Conservation (phyloP, 2,888 invertebrate species). For the Salpingus planirostris region DNA sequence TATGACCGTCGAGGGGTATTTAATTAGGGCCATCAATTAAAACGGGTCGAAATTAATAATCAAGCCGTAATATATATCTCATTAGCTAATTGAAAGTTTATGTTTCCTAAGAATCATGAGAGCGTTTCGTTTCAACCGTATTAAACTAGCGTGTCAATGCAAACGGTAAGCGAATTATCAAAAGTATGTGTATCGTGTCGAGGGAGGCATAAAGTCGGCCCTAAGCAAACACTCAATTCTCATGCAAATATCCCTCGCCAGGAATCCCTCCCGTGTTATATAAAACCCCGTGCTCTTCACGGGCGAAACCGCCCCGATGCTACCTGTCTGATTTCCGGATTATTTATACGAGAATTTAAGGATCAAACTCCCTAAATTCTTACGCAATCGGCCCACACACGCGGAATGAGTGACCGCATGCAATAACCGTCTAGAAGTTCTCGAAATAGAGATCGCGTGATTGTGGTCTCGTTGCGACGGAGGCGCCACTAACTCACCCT, state of each 20-base stretch:
- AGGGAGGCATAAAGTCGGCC: slow-evolving; percentile 14
- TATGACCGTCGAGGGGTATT: slow-evolving; percentile 5
- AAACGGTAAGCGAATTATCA: slow-evolving; percentile 22
- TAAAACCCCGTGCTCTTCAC: no score
- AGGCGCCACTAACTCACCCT: no score
- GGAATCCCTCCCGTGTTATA: slow-evolving; percentile 6
- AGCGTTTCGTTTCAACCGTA: slow-evolving; percentile 9
- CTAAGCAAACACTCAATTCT: slow-evolving; percentile 16
- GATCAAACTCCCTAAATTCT: slow-evolving; percentile 9
- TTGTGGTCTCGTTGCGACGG: no score
- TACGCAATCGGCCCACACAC: no score
- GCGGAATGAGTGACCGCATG: no score
- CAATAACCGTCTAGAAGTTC: no score
- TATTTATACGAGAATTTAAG: slow-evolving; percentile 9
- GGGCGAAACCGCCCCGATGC: slow-evolving; percentile 2
- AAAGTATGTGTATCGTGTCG: slow-evolving; percentile 14
- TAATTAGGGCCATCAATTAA: slow-evolving; percentile 23
- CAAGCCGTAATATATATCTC: slow-evolving; percentile 10
- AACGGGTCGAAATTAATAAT: slow-evolving; percentile 8
- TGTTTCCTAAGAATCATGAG: slow-evolving; percentile 11
- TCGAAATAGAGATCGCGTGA: no score
- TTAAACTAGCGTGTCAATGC: slow-evolving; percentile 25
- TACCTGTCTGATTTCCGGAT: slow-evolving; percentile 10
- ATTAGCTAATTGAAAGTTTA: slow-evolving; percentile 22
- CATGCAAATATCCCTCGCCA: slow-evolving; percentile 12